phyloP scores from a whole-genome alignment of 1,140 invertebrate genomes.

The Lepidotrigona ventralis region DNA sequence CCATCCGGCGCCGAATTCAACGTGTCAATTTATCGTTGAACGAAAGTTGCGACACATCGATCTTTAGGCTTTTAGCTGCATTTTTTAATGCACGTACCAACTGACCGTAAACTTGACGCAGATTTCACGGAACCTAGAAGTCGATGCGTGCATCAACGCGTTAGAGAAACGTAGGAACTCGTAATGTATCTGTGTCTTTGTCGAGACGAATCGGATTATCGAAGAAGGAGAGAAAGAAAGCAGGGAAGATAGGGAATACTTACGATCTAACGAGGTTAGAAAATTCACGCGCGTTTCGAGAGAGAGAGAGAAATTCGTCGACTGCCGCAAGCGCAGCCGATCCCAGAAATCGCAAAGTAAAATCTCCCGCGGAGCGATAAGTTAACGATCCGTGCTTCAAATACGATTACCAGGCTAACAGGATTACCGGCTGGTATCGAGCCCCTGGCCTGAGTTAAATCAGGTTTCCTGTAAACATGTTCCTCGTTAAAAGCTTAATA shows the following conservation, averaged over 20 bases:
- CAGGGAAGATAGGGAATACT: neutral
- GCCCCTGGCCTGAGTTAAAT: constrained; percentile 64
- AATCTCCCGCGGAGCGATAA: constrained; percentile 68
- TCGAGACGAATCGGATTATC: too few relatives aligned
- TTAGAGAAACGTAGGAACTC: too few relatives aligned
- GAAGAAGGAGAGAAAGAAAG: neutral
- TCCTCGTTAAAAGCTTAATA: constrained; percentile 68
- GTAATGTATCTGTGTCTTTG: too few relatives aligned
- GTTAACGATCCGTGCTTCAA: constrained; percentile 71
- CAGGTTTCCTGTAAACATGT: constrained; percentile 64
- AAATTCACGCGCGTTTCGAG: neutral
- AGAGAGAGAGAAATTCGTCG: constrained; percentile 46
- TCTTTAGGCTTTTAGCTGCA: too few relatives aligned
- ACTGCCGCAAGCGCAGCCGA: constrained; percentile 45
- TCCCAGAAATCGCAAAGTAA: constrained; percentile 63
- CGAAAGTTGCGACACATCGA: neutral
- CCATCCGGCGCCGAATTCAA: neutral
- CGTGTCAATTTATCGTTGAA: neutral
- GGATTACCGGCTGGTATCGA: constrained; percentile 66
- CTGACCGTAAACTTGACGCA: too few relatives aligned
- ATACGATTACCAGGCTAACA: constrained; percentile 67
- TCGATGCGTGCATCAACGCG: too few relatives aligned
- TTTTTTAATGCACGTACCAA: too few relatives aligned
- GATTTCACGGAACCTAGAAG: too few relatives aligned
- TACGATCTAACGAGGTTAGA: neutral